These are phyloP conservation scores for Helicorthomorpha holstii DNA, from an alignment of 1,140 invertebrate genomes.

Conservation along the genomic window DNA sequence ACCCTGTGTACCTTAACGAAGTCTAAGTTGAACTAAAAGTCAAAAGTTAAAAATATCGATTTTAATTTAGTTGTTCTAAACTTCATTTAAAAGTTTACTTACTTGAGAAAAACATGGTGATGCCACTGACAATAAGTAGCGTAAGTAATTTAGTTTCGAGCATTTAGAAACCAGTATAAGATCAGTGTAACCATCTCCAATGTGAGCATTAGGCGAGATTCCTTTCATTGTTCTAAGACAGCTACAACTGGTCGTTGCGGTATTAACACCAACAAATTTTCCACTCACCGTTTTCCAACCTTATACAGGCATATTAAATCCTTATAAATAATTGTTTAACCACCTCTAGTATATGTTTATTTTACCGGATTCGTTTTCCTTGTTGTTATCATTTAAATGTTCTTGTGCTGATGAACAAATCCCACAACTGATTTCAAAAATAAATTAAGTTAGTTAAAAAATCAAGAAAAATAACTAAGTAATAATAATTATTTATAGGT, in stretches of 20 bases:
- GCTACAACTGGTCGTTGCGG: constrained; percentile 59
- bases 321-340: constrained; percentile 1
- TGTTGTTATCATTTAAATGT: no score
- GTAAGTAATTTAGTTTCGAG: constrained; percentile 51
- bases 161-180: constrained; percentile 57
- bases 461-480: no score
- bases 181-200: constrained; percentile 64
- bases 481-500: no score
- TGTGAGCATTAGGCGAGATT: constrained; percentile 57
- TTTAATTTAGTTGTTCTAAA: no score
- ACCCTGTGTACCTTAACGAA: constrained; percentile 61
- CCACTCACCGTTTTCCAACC: constrained; percentile 31
- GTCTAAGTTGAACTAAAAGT: constrained; percentile 45
- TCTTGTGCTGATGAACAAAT: no score
- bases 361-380: no score
- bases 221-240: constrained; percentile 55
- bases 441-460: no score
- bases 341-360: no score
- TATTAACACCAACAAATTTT: constrained; percentile 59
- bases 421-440: no score
- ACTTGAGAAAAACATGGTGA: constrained; percentile 36
- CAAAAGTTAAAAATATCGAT: constrained; percentile 9
- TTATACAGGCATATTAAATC: constrained; percentile 5
- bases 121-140: constrained; percentile 36
- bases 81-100: no score